phyloP scores from a whole-genome alignment of 2,888 invertebrate genomes.

The Hypomecis atomaria region DNA sequence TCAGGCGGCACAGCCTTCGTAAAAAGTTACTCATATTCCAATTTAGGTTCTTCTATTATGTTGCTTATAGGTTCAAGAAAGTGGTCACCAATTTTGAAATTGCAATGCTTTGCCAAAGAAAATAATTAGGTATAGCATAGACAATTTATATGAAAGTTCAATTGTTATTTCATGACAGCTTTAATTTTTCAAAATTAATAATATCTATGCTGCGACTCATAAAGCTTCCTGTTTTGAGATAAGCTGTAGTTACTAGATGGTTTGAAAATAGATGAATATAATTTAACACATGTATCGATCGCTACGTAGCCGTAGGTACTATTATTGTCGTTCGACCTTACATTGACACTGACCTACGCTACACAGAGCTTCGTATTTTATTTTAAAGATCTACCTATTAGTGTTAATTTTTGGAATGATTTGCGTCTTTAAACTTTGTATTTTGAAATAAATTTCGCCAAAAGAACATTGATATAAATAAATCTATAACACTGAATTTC shows the following conservation, averaged over 20 bases:
- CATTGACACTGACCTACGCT: constrained; percentile 26
- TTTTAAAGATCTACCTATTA: constrained; percentile 14
- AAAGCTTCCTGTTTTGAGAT: no score
- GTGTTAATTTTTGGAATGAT: background rate
- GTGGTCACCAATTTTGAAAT: constrained; percentile 7
- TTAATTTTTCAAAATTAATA: no score
- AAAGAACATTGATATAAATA: no score
- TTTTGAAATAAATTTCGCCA: background rate
- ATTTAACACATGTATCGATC: background rate
- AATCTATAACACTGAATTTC: no score
- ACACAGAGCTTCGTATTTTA: constrained; percentile 6
- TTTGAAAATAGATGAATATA: background rate
- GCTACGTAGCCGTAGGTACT: constrained; percentile 3
- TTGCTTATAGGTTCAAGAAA: constrained; percentile 23
- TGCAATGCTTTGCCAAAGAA: constrained; percentile 1
- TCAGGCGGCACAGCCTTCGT: background rate
- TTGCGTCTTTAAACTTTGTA: background rate
- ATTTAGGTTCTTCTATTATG: constrained; percentile 16
- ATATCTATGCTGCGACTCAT: no score
- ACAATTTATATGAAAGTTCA: background rate
- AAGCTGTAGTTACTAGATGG: no score
- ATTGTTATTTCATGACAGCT: no score
- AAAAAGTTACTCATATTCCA: background rate
- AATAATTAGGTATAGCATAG: background rate
- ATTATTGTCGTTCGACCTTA: constrained; percentile 18